A percentile compares a stretch with the other conserved stretches of the same genome.
These are phyloP conservation scores for Exocentrus adspersus DNA, from an alignment of 2,888 invertebrate species.

Conservation along the genomic window DNA sequence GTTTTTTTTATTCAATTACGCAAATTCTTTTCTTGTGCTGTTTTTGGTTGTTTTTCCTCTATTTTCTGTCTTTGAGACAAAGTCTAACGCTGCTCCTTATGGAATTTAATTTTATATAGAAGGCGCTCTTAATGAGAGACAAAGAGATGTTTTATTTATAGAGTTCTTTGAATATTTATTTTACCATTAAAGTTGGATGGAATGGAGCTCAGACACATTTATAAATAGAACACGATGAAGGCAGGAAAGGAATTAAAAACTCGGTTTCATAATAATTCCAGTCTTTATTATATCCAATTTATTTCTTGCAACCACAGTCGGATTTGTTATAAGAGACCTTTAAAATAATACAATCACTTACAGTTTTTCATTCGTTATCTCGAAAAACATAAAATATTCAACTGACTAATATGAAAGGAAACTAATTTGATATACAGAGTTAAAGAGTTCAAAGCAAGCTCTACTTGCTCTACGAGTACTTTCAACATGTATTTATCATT, in stretches of 20 bases:
- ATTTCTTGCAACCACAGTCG: neutral
- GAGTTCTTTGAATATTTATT: constrained; percentile 33
- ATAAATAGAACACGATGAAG: neutral
- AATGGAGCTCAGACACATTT: neutral
- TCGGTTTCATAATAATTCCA: neutral
- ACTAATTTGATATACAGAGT: no score
- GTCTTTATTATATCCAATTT: neutral
- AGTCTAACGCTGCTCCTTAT: constrained; percentile 22
- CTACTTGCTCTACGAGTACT: neutral
- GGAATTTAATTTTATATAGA: constrained; percentile 33
- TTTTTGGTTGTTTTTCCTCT: constrained; percentile 29
- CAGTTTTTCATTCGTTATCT: no score
- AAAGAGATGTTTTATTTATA: constrained; percentile 37
- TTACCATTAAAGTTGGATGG: constrained; percentile 13
- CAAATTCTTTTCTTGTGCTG: constrained; percentile 31
- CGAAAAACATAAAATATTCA: no score
- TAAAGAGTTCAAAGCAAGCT: neutral
- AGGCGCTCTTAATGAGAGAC: constrained; percentile 35
- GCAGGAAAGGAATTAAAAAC: neutral
- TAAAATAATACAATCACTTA: no score
- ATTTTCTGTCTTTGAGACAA: constrained; percentile 18
- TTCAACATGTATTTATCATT: neutral
- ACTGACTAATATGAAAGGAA: no score
- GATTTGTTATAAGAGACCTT: no score
- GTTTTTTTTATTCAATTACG: constrained; percentile 36